Conservation (phyloP, 1,140 invertebrate genomes). For the Apis florea region DNA sequence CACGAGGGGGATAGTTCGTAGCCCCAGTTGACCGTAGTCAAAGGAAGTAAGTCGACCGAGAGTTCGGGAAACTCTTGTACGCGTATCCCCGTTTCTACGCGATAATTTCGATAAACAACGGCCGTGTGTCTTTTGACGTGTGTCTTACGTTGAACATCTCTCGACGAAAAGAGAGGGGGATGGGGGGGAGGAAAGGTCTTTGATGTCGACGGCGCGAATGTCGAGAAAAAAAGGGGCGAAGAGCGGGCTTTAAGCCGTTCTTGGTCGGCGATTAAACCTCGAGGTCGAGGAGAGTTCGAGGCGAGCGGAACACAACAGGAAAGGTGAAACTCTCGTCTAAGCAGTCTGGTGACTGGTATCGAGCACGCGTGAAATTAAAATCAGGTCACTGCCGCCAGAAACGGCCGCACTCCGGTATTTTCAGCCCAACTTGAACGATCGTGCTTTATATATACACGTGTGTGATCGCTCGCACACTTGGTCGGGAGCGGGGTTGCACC, state of each 20-base stretch:
- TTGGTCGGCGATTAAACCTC: neutral
- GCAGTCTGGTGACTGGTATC: conserved; percentile 40
- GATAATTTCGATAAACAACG: conserved; percentile 5
- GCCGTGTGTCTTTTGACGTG: too few species aligned
- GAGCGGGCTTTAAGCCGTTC: conserved; percentile 13
- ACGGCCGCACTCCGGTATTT: conserved; percentile 57
- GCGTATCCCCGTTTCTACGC: neutral
- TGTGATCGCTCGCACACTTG: conserved; percentile 26
- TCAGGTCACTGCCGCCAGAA: conserved; percentile 59
- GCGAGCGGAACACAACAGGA: conserved; percentile 5
- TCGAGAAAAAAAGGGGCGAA: neutral
- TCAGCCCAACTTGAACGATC: conserved; percentile 52
- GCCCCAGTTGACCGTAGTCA: neutral
- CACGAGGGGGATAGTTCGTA: too few species aligned
- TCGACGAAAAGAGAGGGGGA: too few species aligned
- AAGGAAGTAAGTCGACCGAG: neutral
- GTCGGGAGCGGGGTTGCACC: conserved; percentile 13
- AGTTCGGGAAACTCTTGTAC: neutral
- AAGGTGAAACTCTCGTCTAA: conserved; percentile 7
- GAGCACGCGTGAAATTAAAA: conserved; percentile 62
- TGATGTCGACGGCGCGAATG: neutral
- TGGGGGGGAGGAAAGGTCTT: neutral
- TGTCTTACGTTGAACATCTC: too few species aligned
- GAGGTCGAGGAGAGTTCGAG: neutral
- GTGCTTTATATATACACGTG: conserved; percentile 12